Conservation (phyloP, 2,888 invertebrate genomes). For the Caenorhabditis afra region DNA sequence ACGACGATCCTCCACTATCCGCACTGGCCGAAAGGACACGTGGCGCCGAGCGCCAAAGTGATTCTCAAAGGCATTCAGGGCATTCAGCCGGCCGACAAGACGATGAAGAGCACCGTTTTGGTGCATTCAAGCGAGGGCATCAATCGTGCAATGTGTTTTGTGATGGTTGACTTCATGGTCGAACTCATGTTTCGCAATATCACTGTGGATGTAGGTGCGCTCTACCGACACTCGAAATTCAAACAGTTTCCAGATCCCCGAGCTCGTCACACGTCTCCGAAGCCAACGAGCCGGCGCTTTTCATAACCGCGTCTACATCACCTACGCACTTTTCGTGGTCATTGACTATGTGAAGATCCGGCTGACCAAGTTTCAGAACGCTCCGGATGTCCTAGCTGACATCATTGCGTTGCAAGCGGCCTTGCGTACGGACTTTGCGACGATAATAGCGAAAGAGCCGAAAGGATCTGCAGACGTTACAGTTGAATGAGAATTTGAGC, state of each 20-base stretch:
- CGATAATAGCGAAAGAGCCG: constrained; percentile 20
- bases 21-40: constrained; percentile 44
- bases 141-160: constrained; percentile 41
- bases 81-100: constrained; percentile 8
- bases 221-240: no score
- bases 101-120: constrained; percentile 11
- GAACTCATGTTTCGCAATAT: constrained; percentile 47
- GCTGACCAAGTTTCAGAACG: constrained; percentile 18
- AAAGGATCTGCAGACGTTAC: background rate
- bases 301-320: constrained; percentile 26
- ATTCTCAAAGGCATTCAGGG: constrained; percentile 37
- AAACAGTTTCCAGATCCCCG: constrained; percentile 29
- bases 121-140: constrained; percentile 43
- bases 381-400: constrained; percentile 9
- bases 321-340: constrained; percentile 33
- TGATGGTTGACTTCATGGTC: constrained; percentile 31
- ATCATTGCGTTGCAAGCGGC: constrained; percentile 16
- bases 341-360: constrained; percentile 49
- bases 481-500: background rate
- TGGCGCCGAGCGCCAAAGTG: constrained; percentile 33
- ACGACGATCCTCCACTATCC: constrained; percentile 48
- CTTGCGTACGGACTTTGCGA: constrained; percentile 18
- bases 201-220: constrained; percentile 26
- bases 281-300: constrained; percentile 40
- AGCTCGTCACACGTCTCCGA: constrained; percentile 20